Evolutionary conservation across 2,797 vertebrate species (phyloP).

Genomic region (Acanthornis magna): DNA sequence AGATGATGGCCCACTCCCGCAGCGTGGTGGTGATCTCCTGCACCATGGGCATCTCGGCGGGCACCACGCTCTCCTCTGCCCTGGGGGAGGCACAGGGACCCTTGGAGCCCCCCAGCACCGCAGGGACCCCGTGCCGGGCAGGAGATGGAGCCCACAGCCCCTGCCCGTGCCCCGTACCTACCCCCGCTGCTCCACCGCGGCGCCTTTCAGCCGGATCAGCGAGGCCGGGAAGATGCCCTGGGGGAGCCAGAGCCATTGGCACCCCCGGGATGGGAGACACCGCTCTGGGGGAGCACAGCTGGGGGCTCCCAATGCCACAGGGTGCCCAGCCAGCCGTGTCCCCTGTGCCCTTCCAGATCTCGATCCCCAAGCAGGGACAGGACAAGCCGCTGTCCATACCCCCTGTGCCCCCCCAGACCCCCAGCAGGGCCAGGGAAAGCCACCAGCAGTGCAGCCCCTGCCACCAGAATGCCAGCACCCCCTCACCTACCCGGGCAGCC

Average conservation of each 20-base stretch:
- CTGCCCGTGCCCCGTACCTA: not conserved
- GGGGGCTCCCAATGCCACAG: not conserved
- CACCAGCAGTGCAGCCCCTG: rapidly evolving
- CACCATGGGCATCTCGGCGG: conserved; percentile 50
- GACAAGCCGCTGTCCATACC: not conserved
- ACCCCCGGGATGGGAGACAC: rapidly evolving
- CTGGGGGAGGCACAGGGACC: not conserved
- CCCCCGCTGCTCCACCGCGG: conserved; percentile 11
- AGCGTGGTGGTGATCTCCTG: conserved; percentile 70
- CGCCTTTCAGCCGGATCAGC: conserved; percentile 44
- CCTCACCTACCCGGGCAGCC: conserved; percentile 30
- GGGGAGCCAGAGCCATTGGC: not conserved
- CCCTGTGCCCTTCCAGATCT: too few species aligned
- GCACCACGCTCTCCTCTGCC: not conserved
- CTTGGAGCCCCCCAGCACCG: rapidly evolving
- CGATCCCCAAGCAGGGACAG: not conserved
- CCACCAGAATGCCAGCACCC: not conserved
- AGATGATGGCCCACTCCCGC: conserved; percentile 64
- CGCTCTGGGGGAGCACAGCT: rapidly evolving
- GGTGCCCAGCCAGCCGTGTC: not conserved
- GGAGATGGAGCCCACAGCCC: not conserved
- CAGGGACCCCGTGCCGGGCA: rapidly evolving
- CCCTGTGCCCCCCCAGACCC: rapidly evolving
- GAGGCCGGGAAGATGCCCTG: conserved; percentile 68
- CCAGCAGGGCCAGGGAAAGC: not conserved